Conservation (phyloP, 2,113 vertebrate genomes). For the Pseudorhombus dupliciocellatus region DNA sequence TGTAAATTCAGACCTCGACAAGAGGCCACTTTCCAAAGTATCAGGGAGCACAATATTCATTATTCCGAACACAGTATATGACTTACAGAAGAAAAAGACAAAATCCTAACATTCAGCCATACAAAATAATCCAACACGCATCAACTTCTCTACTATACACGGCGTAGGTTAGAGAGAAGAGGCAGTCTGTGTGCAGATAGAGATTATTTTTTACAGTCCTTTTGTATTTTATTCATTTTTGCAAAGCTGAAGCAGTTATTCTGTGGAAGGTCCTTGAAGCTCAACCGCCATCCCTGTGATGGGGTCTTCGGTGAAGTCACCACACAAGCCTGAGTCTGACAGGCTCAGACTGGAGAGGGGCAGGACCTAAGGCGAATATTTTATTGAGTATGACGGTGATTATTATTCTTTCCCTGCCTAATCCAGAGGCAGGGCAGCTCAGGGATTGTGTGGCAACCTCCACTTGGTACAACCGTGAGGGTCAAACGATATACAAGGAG, state of each 20-base stretch:
- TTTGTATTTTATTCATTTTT: slow-evolving; percentile 66
- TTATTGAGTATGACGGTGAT: slow-evolving; percentile 40
- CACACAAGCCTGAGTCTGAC: slow-evolving; percentile 38
- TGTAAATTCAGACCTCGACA: slow-evolving; percentile 71
- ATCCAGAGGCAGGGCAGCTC: slow-evolving; percentile 54
- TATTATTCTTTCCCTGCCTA: slow-evolving; percentile 45
- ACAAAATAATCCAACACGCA: slow-evolving; percentile 72
- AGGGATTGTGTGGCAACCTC: slow-evolving; percentile 25
- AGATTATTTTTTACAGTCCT: slow-evolving; percentile 62
- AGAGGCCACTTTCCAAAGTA: slow-evolving; percentile 78
- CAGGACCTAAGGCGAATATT: slow-evolving; percentile 59
- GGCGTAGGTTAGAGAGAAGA: slow-evolving; percentile 67
- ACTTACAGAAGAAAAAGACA: slow-evolving; percentile 74
- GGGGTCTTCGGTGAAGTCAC: slow-evolving; percentile 58
- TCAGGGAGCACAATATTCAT: slow-evolving; percentile 78
- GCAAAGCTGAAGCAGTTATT: slow-evolving; percentile 80
- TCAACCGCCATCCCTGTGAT: slow-evolving; percentile 56
- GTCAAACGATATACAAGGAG: slow-evolving; percentile 45
- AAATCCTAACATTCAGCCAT: slow-evolving; percentile 77
- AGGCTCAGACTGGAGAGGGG: slow-evolving; percentile 54
- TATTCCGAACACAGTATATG: slow-evolving; percentile 78
- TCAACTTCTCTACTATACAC: slow-evolving; percentile 60
- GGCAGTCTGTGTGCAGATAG: slow-evolving; percentile 70
- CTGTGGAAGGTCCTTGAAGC: slow-evolving; percentile 66
- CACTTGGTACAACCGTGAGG: slow-evolving; percentile 39